phyloP scores from a whole-genome alignment of 2,113 vertebrate genomes.

The Prunella fulvescens region DNA sequence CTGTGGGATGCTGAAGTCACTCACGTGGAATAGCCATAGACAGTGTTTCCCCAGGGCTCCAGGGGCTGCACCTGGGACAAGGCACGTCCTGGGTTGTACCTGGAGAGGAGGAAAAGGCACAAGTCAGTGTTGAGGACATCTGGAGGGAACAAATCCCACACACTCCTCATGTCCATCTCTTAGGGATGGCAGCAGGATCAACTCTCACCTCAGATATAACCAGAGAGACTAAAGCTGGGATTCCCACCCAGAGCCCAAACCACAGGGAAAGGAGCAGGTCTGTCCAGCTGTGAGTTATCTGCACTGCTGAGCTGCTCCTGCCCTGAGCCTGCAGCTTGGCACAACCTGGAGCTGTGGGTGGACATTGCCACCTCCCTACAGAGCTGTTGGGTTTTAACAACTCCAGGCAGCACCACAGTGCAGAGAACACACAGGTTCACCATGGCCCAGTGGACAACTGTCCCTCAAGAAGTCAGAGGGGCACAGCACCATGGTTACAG shows the following conservation, averaged over 20 bases:
- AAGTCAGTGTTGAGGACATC: neutral
- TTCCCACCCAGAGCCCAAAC: neutral
- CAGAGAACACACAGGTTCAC: neutral
- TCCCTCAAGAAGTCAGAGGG: neutral
- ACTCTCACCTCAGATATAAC: neutral
- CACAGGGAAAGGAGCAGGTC: neutral
- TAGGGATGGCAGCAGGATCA: neutral
- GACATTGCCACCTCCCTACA: neutral
- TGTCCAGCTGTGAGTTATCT: neutral
- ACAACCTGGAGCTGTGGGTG: neutral
- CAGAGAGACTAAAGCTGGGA: neutral
- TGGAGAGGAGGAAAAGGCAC: neutral
- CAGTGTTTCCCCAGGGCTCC: slow-evolving; percentile 81
- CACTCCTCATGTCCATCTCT: neutral
- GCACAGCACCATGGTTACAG: rapidly evolving
- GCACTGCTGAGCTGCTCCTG: neutral
- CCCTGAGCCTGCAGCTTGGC: neutral
- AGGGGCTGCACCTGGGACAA: slow-evolving; percentile 77
- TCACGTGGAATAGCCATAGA: slow-evolving; percentile 89
- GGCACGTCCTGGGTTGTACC: slow-evolving; percentile 78
- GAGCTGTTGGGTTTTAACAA: neutral
- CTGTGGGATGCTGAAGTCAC: neutral
- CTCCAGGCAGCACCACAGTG: neutral
- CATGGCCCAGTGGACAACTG: rapidly evolving
- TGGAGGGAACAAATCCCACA: neutral